Evolutionary conservation across 2,888 invertebrate species (phyloP).

Genomic region (Drosophila emarginata): DNA sequence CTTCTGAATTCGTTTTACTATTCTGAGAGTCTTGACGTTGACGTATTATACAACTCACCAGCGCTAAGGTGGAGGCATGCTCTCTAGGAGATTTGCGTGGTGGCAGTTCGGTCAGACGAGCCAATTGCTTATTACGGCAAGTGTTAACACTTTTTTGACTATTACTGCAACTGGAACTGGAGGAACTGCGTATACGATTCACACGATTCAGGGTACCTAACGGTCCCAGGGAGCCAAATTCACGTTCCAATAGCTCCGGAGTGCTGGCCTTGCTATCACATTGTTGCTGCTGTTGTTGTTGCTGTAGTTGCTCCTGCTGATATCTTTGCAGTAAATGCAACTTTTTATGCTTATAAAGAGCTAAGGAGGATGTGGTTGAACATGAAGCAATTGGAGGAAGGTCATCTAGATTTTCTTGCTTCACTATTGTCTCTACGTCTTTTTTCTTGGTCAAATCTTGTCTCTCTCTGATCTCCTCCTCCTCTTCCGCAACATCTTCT

Average conservation of each 20-base stretch:
- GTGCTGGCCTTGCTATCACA: conserved; percentile 78
- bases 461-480: conserved; percentile 9
- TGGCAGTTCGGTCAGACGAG: conserved; percentile 77
- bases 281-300: conserved; percentile 52
- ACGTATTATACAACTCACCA: conserved; percentile 87
- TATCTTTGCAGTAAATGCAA: conserved; percentile 76
- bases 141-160: conserved; percentile 58
- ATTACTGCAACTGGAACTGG: conserved; percentile 74
- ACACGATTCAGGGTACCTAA: conserved; percentile 42
- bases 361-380: conserved; percentile 22
- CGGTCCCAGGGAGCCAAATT: conserved; percentile 53
- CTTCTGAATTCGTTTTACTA: conserved; percentile 77
- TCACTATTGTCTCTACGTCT: neutral
- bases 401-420: neutral
- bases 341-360: conserved; percentile 73
- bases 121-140: conserved; percentile 75
- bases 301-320: conserved; percentile 74
- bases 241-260: conserved; percentile 66
- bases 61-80: conserved; percentile 93
- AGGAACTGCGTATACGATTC: conserved; percentile 70
- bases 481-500: conserved; percentile 69
- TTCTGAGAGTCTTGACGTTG: conserved; percentile 79
- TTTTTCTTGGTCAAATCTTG: neutral
- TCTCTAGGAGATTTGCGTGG: conserved; percentile 93
- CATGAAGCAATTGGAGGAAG: neutral